These are phyloP conservation scores for Progne subis DNA, from an alignment of 2,113 vertebrate species.

Conservation along the genomic window DNA sequence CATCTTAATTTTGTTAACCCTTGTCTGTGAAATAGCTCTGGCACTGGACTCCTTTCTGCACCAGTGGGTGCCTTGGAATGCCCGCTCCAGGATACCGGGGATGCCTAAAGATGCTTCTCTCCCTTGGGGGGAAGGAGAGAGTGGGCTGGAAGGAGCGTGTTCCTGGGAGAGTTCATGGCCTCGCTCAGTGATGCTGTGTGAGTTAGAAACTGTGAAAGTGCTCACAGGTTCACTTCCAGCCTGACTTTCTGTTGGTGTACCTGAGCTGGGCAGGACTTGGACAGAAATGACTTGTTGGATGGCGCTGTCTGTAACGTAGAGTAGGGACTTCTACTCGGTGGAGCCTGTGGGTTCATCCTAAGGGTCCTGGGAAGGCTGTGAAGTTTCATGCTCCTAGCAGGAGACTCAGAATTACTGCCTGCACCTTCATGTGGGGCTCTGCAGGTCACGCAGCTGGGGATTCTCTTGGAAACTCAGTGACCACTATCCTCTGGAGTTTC, in stretches of 20 bases:
- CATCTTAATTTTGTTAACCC: background rate
- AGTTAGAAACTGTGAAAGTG: background rate
- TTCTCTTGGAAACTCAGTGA: background rate
- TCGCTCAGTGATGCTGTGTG: background rate
- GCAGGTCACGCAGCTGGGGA: background rate
- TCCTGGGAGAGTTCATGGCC: background rate
- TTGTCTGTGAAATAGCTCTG: background rate
- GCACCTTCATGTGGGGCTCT: background rate
- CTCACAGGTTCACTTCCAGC: background rate
- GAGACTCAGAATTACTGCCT: background rate
- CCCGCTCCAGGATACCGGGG: accelerated
- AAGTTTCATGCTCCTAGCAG: background rate
- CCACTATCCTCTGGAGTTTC: background rate
- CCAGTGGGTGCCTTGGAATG: too few relatives aligned
- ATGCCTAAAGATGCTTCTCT: background rate
- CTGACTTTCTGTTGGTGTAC: accelerated
- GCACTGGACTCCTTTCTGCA: background rate
- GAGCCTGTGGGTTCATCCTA: background rate
- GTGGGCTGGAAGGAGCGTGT: background rate
- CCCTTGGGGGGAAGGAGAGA: background rate
- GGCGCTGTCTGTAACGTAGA: background rate
- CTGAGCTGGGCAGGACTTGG: background rate
- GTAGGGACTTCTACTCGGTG: background rate
- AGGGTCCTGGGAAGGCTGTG: background rate
- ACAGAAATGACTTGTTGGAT: background rate